phyloP scores from a whole-genome alignment of 2,113 vertebrate species.

The Oophaga pumilio region DNA sequence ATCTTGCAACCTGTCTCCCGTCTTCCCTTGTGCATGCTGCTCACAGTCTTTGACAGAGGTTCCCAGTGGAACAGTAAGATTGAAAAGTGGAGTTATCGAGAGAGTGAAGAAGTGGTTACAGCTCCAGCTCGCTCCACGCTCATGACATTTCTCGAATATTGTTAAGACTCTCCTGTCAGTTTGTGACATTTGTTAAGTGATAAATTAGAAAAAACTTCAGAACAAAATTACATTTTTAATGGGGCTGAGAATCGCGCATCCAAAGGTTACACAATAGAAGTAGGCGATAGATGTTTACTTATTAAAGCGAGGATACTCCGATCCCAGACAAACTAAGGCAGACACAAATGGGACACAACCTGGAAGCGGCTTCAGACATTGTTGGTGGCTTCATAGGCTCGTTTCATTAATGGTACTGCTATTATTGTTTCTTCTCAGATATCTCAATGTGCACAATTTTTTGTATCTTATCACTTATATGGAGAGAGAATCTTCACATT shows the following conservation, averaged over 20 bases:
- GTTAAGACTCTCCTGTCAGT: conserved; percentile 36
- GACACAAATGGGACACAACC: background rate
- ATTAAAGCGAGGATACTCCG: conserved; percentile 32
- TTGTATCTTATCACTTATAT: too few relatives aligned
- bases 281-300: conserved; percentile 44
- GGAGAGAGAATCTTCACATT: background rate
- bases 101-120: background rate
- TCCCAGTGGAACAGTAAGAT: conserved; percentile 42
- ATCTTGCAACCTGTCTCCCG: conserved; percentile 19
- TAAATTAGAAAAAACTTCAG: conserved; percentile 46
- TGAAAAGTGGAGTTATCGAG: conserved; percentile 23
- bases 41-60: conserved; percentile 28
- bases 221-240: conserved; percentile 55
- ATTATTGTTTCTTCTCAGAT: background rate
- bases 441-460: background rate
- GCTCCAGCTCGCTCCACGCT: background rate
- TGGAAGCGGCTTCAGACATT: background rate
- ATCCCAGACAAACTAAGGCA: background rate
- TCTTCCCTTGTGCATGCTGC: background rate
- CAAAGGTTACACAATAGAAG: conserved; percentile 48
- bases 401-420: conserved; percentile 1
- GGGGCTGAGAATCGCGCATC: conserved; percentile 11
- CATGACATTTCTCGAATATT: conserved; percentile 49
- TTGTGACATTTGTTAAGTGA: conserved; percentile 52
- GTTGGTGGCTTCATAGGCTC: background rate